Percentiles rank a stretch among this genome's conserved stretches.
Evolutionary conservation across 2,113 vertebrate species (phyloP).

Genomic region (Toxotes jaculatrix): DNA sequence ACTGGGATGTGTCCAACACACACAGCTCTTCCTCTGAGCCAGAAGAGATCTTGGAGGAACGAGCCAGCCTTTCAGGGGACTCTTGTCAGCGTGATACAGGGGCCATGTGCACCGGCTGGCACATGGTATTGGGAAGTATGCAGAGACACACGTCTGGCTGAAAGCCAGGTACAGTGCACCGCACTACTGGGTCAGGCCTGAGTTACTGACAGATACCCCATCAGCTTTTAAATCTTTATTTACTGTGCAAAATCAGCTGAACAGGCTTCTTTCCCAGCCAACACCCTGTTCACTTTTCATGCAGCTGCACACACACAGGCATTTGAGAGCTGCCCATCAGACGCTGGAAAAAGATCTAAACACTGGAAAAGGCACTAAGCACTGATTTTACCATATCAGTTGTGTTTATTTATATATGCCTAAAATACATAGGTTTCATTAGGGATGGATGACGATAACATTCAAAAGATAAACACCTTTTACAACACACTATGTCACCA

Average conservation of each 20-base stretch:
- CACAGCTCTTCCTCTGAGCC: slow-evolving; percentile 21
- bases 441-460: not conserved
- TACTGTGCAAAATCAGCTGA: slow-evolving; percentile 35
- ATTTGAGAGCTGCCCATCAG: not conserved
- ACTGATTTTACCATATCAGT: not conserved
- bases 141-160: slow-evolving; percentile 55
- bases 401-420: not conserved
- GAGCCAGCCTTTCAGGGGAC: slow-evolving; percentile 35
- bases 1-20: slow-evolving; percentile 36
- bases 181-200: slow-evolving; percentile 42
- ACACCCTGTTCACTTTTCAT: slow-evolving; percentile 4
- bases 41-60: slow-evolving; percentile 29
- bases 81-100: slow-evolving; percentile 46
- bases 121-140: slow-evolving; percentile 71
- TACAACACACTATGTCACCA: not conserved
- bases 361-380: not conserved
- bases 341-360: not conserved
- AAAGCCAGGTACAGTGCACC: slow-evolving; percentile 55
- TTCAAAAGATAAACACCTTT: not conserved
- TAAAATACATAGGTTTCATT: not conserved
- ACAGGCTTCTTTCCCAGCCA: slow-evolving; percentile 11
- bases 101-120: slow-evolving; percentile 71
- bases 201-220: slow-evolving; percentile 37
- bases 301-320: slow-evolving; percentile 9
- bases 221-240: slow-evolving; percentile 21